Percentiles rank a stretch among this genome's conserved stretches.
These are phyloP conservation scores for Anoplolepis gracilipes DNA, from an alignment of 1,140 invertebrate species.

Conservation along the genomic window DNA sequence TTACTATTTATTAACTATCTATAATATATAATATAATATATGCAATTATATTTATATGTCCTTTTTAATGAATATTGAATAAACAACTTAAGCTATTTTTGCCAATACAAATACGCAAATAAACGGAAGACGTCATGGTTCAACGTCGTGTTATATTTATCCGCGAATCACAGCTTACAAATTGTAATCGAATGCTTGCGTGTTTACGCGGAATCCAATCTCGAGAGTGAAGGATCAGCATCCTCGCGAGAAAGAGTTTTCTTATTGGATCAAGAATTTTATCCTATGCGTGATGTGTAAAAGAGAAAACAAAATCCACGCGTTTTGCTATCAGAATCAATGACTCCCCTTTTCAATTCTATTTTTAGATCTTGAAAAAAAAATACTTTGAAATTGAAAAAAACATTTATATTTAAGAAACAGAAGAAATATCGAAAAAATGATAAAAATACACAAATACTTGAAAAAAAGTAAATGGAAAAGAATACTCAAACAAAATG, in stretches of 20 bases:
- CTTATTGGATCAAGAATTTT: background rate
- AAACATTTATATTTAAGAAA: background rate
- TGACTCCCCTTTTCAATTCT: background rate
- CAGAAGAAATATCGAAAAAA: background rate
- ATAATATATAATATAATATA: background rate
- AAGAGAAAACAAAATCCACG: background rate
- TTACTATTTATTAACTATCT: background rate
- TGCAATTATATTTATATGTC: background rate
- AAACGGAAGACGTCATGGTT: background rate
- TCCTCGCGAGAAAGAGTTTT: background rate
- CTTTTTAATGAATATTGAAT: background rate
- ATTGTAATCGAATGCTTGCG: constrained; percentile 38
- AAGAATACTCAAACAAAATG: background rate
- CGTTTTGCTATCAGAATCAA: background rate
- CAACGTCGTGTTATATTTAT: background rate
- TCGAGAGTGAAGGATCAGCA: constrained; percentile 1
- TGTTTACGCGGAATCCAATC: constrained; percentile 54
- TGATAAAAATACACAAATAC: background rate
- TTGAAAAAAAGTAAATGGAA: background rate
- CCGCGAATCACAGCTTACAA: constrained; percentile 2
- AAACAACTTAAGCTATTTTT: background rate
- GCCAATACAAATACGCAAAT: background rate
- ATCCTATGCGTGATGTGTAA: background rate
- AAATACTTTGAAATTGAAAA: background rate
- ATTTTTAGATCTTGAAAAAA: background rate